phyloP scores from a whole-genome alignment of 2,797 vertebrate species.

The Pachyuromys duprasi region DNA sequence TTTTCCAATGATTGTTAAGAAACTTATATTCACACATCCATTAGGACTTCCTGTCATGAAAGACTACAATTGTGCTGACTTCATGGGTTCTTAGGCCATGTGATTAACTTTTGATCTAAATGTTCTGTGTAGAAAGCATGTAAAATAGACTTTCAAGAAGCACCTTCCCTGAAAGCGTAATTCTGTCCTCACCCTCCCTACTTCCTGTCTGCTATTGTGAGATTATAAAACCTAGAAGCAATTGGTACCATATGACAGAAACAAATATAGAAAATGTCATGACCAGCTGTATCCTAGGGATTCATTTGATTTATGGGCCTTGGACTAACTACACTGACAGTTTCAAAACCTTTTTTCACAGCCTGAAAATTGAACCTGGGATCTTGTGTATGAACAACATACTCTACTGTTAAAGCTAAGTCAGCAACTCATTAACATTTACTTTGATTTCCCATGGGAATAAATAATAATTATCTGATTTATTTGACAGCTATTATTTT shows the following conservation, averaged over 20 bases:
- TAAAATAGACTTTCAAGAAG: neutral
- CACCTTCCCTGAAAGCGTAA: neutral
- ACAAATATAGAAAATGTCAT: neutral
- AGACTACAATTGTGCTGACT: neutral
- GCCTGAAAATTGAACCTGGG: neutral
- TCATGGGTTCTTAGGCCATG: neutral
- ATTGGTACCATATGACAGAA: neutral
- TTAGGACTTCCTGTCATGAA: neutral
- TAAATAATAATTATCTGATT: neutral
- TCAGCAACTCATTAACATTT: neutral
- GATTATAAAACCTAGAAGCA: neutral
- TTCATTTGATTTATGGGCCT: neutral
- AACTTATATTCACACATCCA: neutral
- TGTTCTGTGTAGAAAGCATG: neutral
- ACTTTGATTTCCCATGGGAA: neutral
- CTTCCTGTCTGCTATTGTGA: neutral
- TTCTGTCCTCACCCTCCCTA: neutral
- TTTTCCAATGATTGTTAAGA: neutral
- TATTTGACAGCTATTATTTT: neutral
- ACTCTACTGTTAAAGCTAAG: too few relatives aligned
- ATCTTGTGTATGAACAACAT: neutral
- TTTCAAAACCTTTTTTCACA: neutral
- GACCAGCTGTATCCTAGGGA: neutral
- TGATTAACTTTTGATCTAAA: neutral
- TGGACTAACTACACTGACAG: neutral